phyloP scores from a whole-genome alignment of 2,888 invertebrate species.

The Alcis repandata region DNA sequence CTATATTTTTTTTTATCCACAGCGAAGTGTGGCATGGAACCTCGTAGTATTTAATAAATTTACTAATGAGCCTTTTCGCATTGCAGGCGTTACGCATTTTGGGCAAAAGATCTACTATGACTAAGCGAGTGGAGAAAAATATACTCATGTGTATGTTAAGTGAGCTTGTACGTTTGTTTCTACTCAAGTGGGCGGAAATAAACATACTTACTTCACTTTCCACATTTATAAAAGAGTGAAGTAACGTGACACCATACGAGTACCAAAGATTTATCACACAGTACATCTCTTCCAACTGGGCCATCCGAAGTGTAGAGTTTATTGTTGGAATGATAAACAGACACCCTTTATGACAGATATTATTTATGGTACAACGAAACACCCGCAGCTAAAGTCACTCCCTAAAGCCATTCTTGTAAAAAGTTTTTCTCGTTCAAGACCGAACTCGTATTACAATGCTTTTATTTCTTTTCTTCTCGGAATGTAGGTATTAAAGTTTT shows the following conservation, averaged over 20 bases:
- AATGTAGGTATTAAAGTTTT: slow-evolving; percentile 32
- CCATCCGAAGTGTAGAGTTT: slow-evolving; percentile 22
- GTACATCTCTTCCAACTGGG: slow-evolving; percentile 20
- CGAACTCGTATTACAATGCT: slow-evolving; percentile 28
- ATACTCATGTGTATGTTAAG: no score
- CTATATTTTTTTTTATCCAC: no score
- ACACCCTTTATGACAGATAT: slow-evolving; percentile 35
- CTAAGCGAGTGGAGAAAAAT: no score
- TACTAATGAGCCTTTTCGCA: no score
- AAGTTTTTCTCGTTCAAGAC: slow-evolving; percentile 35
- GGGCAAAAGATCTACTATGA: no score
- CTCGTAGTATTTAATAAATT: no score
- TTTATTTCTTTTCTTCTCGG: slow-evolving; percentile 30
- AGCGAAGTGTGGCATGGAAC: no score
- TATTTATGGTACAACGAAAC: slow-evolving; percentile 38
- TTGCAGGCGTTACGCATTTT: no score
- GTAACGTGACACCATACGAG: not conserved
- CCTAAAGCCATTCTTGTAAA: slow-evolving; percentile 34
- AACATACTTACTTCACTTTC: not conserved
- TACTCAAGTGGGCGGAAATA: no score
- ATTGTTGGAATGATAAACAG: slow-evolving; percentile 32
- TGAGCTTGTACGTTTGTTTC: no score
- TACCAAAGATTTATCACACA: not conserved
- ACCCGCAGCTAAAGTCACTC: slow-evolving; percentile 31
- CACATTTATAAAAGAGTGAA: not conserved